phyloP scores from a whole-genome alignment of 2,797 vertebrate genomes.

The Discoglossus pictus region DNA sequence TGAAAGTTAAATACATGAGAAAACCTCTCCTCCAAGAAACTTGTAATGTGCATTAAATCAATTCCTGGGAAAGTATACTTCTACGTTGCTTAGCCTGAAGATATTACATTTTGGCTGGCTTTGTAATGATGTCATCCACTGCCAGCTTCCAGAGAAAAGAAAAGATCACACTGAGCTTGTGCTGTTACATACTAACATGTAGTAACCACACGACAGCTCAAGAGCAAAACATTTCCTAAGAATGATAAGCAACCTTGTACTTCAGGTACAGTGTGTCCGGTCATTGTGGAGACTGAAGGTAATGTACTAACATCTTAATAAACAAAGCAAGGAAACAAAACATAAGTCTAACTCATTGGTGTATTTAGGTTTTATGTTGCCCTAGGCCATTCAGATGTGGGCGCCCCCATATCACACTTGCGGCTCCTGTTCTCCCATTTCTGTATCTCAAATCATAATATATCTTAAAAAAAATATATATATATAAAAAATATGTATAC shows the following conservation, averaged over 20 bases:
- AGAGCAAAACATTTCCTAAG: background rate
- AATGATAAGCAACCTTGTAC: background rate
- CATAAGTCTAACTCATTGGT: no score
- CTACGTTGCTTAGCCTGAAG: conserved; percentile 42
- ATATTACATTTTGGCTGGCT: conserved; percentile 42
- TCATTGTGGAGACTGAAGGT: no score
- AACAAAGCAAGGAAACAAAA: no score
- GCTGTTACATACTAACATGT: background rate
- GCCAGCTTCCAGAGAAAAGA: conserved; percentile 34
- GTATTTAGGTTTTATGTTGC: no score
- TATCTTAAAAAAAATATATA: no score
- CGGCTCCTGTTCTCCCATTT: no score
- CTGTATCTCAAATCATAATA: no score
- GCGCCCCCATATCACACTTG: no score
- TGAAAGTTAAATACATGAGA: conserved; percentile 40
- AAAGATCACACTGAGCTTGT: conserved; percentile 2
- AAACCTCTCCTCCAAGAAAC: conserved; percentile 41
- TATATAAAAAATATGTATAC: no score
- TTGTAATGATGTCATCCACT: conserved; percentile 41
- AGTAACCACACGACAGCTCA: background rate
- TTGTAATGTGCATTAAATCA: conserved; percentile 47
- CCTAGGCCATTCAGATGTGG: no score
- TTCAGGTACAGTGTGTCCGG: no score
- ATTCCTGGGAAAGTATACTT: conserved; percentile 48
- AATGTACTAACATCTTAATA: no score